A percentile compares a stretch with the other conserved stretches of the same genome.
Conservation (phyloP, 2,797 vertebrate species). For the Hybognathus amarus region DNA sequence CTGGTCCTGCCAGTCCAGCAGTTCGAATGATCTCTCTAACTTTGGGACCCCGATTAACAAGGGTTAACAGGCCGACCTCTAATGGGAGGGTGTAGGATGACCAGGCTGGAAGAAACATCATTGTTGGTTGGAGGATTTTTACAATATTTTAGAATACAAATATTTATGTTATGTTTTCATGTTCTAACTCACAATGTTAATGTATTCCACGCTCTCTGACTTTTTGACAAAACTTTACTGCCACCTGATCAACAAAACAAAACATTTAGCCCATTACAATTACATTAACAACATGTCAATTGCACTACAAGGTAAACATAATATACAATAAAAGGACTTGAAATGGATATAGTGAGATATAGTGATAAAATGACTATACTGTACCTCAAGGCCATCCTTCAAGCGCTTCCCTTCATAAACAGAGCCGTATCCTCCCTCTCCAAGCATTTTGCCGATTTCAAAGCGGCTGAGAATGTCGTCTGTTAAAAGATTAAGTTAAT, state of each 20-base stretch:
- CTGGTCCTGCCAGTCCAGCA: constrained; percentile 6
- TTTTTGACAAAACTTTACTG: neutral
- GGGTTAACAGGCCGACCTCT: too few relatives aligned
- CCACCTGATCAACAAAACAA: neutral
- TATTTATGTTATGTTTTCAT: neutral
- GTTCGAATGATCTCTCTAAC: neutral
- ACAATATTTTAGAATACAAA: too few relatives aligned
- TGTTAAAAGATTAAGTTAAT: neutral
- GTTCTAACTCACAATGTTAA: neutral
- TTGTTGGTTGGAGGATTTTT: neutral
- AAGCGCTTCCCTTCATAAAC: neutral
- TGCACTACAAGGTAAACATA: neutral
- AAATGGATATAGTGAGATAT: neutral
- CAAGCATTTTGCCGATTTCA: neutral
- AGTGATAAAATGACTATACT: neutral
- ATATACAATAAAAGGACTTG: neutral
- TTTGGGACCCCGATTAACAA: neutral
- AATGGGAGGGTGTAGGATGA: neutral
- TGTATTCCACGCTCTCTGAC: neutral
- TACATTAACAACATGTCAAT: neutral
- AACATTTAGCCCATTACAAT: neutral
- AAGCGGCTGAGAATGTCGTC: neutral
- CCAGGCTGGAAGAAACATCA: neutral
- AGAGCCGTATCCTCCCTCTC: neutral
- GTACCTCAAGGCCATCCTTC: neutral